Evolutionary conservation across 2,888 invertebrate species (phyloP).

Genomic region (Laothoe populi): DNA sequence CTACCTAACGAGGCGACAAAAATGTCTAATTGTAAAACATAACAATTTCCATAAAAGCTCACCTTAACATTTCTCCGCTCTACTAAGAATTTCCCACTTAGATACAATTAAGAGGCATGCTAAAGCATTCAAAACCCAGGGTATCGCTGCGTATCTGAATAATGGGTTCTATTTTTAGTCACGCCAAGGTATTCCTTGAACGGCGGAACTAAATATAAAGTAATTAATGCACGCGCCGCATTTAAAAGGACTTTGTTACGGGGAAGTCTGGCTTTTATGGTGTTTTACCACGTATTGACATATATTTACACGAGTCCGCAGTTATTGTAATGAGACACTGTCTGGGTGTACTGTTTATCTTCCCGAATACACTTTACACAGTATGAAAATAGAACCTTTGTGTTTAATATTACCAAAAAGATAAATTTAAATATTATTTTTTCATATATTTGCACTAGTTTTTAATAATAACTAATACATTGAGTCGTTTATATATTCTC

Average conservation of each 20-base stretch:
- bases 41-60: neutral
- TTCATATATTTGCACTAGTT: too few relatives aligned
- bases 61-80: neutral
- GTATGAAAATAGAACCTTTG: neutral
- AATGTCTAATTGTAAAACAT: neutral
- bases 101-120: constrained; percentile 1
- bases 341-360: neutral
- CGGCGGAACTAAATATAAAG: constrained; percentile 40
- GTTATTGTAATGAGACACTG: neutral
- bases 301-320: constrained; percentile 10
- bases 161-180: constrained; percentile 38
- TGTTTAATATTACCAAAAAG: too few relatives aligned
- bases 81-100: constrained; percentile 21
- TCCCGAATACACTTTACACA: neutral
- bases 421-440: too few relatives aligned
- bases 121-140: neutral
- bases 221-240: constrained; percentile 38
- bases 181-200: constrained; percentile 39
- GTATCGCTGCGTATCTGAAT: constrained; percentile 6
- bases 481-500: too few relatives aligned
- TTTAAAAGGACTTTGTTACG: constrained; percentile 33
- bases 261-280: constrained; percentile 27
- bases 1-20: neutral
- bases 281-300: constrained; percentile 24
- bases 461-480: too few relatives aligned